Percentiles rank a stretch among this genome's conserved stretches.
phyloP scores from a whole-genome alignment of 2,797 vertebrate species.

The Prionace glauca region DNA sequence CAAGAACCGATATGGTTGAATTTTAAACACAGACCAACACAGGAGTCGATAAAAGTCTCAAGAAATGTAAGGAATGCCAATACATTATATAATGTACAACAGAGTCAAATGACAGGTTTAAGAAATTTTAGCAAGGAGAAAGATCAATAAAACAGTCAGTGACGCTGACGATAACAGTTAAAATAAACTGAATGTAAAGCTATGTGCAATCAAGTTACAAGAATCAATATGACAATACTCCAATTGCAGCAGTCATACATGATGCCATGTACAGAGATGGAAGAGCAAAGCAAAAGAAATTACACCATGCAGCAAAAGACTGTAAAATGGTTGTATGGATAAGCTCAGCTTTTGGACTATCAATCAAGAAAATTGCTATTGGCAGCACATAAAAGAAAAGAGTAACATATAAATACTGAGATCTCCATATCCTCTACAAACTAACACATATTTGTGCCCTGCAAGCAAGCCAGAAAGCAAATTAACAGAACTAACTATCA shows the following conservation, averaged over 20 bases:
- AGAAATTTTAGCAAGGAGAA: background rate
- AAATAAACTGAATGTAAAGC: conserved; percentile 2
- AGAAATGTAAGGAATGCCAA: background rate
- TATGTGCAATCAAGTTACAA: background rate
- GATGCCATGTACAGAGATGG: background rate
- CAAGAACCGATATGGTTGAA: background rate
- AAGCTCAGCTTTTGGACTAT: background rate
- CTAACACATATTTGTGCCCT: background rate
- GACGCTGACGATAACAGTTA: background rate
- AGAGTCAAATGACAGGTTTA: background rate
- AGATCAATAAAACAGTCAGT: background rate
- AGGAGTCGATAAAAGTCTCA: background rate
- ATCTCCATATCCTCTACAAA: background rate
- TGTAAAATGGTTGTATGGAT: background rate
- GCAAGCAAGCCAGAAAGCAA: background rate
- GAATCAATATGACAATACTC: background rate
- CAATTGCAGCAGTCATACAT: background rate
- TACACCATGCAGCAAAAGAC: background rate
- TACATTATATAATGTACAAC: background rate
- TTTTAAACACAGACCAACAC: background rate
- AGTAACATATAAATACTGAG: background rate
- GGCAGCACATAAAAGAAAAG: background rate
- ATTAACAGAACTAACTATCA: background rate
- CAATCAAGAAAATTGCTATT: background rate
- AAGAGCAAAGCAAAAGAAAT: background rate